Conservation (phyloP, 2,113 vertebrate genomes). For the Anoplopoma fimbria region DNA sequence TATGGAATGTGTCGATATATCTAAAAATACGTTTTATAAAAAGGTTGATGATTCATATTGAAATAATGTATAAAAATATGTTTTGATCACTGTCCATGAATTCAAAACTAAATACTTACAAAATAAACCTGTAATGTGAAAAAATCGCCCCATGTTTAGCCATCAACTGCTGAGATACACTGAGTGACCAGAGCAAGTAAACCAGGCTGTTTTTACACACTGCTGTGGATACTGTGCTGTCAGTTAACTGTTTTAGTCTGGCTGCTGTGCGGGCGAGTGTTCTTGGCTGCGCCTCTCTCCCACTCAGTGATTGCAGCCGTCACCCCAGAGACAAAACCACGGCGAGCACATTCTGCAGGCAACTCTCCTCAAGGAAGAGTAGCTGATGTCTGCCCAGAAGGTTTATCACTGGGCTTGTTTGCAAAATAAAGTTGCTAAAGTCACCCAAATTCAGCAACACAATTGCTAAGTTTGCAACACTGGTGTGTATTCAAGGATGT, state of each 20-base stretch:
- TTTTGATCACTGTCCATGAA: background rate
- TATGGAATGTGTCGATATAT: background rate
- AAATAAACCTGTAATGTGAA: background rate
- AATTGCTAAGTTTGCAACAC: background rate
- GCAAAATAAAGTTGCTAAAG: slow-evolving; percentile 17
- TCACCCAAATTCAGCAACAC: background rate
- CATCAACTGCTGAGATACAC: background rate
- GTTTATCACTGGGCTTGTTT: background rate
- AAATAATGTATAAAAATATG: background rate
- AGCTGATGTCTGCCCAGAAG: too few species aligned
- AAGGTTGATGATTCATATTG: background rate
- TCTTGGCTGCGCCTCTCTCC: slow-evolving; percentile 18
- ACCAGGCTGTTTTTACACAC: background rate
- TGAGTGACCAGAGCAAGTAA: background rate
- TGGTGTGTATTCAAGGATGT: background rate
- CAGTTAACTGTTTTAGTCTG: slow-evolving; percentile 14
- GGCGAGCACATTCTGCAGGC: background rate
- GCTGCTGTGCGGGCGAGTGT: slow-evolving; percentile 1
- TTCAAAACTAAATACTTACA: background rate
- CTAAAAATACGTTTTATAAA: background rate
- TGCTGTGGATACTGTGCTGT: background rate
- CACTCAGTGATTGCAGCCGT: slow-evolving; percentile 23
- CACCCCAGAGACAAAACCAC: slow-evolving; percentile 16
- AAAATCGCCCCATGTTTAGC: background rate
- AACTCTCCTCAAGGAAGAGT: slow-evolving; percentile 5